Conservation (phyloP, 2,888 invertebrate species). For the Standfussiana lucernea region DNA sequence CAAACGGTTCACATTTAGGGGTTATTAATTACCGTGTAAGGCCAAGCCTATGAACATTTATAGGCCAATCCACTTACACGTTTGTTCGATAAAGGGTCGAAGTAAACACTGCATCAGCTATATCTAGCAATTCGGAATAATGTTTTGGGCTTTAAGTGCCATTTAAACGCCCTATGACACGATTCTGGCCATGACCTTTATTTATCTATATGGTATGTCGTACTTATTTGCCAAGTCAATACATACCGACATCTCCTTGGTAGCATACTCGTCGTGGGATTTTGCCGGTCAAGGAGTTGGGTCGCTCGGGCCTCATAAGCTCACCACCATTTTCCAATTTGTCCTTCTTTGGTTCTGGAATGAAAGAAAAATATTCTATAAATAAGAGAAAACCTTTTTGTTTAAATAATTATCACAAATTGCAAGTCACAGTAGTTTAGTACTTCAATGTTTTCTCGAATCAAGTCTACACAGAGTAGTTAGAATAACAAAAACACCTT, state of each 20-base stretch:
- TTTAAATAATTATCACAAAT: neutral
- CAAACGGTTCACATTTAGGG: slow-evolving; percentile 31
- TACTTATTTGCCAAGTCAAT: slow-evolving; percentile 7
- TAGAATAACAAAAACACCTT: slow-evolving; percentile 21
- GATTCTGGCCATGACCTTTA: slow-evolving; percentile 20
- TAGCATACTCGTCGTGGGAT: slow-evolving; percentile 95
- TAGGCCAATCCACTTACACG: slow-evolving; percentile 38
- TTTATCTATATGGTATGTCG: neutral
- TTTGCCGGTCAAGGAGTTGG: slow-evolving; percentile 94
- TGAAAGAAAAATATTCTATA: slow-evolving; percentile 71
- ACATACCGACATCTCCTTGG: slow-evolving; percentile 93
- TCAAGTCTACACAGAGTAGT: slow-evolving; percentile 1
- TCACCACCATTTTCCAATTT: slow-evolving; percentile 94
- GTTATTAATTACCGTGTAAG: slow-evolving; percentile 36
- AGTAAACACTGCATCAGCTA: slow-evolving; percentile 22
- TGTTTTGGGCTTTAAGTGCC: slow-evolving; percentile 3
- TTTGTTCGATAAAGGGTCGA: slow-evolving; percentile 25
- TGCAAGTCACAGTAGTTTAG: slow-evolving; percentile 8
- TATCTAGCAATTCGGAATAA: slow-evolving; percentile 29
- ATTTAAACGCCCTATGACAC: slow-evolving; percentile 1
- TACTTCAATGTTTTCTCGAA: slow-evolving; percentile 15
- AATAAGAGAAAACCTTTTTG: slow-evolving; percentile 1
- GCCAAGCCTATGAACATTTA: slow-evolving; percentile 42
- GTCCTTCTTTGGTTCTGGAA: slow-evolving; percentile 98
- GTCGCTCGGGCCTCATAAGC: slow-evolving; percentile 93